Evolutionary conservation across 2,113 vertebrate genomes (phyloP).

Genomic region (Mustelus asterias): DNA sequence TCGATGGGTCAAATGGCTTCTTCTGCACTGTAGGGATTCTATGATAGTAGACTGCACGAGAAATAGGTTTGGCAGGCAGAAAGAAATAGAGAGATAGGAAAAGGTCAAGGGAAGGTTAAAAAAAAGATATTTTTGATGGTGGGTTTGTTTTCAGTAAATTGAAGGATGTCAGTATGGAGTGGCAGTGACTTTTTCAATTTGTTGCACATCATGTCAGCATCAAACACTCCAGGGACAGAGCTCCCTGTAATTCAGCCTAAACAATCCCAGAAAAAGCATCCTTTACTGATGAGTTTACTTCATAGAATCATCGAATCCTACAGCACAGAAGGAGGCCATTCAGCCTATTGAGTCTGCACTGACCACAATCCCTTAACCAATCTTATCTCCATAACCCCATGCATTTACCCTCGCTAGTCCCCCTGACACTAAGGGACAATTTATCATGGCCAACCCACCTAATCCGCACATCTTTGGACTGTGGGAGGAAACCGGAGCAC

Average conservation of each 20-base stretch:
- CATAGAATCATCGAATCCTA: too few species aligned
- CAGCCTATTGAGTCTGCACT: too few species aligned
- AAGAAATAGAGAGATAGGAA: neutral
- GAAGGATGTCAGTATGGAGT: neutral
- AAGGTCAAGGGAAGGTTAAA: neutral
- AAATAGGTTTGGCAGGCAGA: neutral
- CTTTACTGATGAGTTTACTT: neutral
- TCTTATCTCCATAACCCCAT: too few species aligned
- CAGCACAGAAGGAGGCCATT: too few species aligned
- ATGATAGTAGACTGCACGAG: neutral
- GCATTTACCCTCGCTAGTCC: too few species aligned
- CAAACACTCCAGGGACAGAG: neutral
- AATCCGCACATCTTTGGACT: too few species aligned
- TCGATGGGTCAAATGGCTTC: too few species aligned
- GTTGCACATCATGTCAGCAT: neutral
- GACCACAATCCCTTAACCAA: too few species aligned
- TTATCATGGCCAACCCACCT: too few species aligned
- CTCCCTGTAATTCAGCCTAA: neutral
- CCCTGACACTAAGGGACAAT: too few species aligned
- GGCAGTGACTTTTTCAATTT: neutral
- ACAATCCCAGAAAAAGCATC: neutral
- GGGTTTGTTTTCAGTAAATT: neutral
- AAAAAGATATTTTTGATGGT: neutral
- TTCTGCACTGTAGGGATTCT: too few species aligned
- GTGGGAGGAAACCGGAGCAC: too few species aligned